Percentiles rank a stretch among this genome's conserved stretches.
Conservation (phyloP, 1,140 invertebrate species). For the Drosophila biarmipes region DNA sequence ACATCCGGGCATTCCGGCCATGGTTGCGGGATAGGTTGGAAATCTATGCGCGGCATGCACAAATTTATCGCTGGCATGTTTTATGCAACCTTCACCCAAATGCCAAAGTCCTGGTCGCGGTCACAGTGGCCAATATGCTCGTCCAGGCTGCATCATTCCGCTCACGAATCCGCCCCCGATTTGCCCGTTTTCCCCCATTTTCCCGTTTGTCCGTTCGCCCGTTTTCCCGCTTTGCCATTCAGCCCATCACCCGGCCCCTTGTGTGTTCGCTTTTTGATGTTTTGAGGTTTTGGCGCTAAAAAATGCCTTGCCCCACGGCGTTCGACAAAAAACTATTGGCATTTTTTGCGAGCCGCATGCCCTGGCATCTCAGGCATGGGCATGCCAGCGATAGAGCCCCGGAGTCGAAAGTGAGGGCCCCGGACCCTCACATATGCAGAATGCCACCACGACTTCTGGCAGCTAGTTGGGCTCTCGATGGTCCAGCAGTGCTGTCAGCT, state of each 20-base stretch:
- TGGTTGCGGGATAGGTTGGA: conserved; percentile 57
- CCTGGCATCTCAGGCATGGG: conserved; percentile 62
- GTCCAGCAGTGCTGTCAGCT: conserved; percentile 15
- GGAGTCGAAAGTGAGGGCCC: not conserved
- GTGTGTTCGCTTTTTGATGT: conserved; percentile 76
- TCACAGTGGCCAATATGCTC: conserved; percentile 64
- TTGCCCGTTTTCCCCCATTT: not conserved
- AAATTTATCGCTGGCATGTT: conserved; percentile 78
- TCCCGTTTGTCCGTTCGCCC: too few relatives aligned
- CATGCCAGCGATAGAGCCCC: conserved; percentile 50
- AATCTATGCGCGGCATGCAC: conserved; percentile 80
- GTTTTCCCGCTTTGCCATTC: not conserved
- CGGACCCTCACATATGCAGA: conserved; percentile 51
- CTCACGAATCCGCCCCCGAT: conserved; percentile 21
- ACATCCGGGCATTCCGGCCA: conserved; percentile 56
- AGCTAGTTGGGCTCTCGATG: not conserved
- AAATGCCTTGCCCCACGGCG: conserved; percentile 68
- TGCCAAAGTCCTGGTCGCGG: conserved; percentile 62
- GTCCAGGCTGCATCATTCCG: conserved; percentile 39
- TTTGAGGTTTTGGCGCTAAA: conserved; percentile 78
- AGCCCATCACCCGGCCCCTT: conserved; percentile 1
- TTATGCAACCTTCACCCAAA: conserved; percentile 79
- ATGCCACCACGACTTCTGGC: conserved; percentile 29
- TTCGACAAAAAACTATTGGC: conserved; percentile 72
- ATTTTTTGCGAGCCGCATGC: conserved; percentile 49